Evolutionary conservation across 2,797 vertebrate species (phyloP).

Genomic region (Catharus ustulatus): DNA sequence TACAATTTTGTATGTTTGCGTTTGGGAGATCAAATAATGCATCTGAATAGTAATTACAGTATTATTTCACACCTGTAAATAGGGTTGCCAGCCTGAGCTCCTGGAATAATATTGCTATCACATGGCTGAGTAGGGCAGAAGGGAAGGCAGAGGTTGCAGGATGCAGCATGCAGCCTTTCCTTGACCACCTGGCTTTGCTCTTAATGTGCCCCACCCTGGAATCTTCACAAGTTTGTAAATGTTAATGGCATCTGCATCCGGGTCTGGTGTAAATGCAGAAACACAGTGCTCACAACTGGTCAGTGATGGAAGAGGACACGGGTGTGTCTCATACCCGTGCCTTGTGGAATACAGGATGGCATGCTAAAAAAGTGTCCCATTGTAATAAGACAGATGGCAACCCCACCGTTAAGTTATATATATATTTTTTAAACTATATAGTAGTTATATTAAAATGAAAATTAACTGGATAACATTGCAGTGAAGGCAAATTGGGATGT

Average conservation of each 20-base stretch:
- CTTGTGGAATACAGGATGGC: conserved; percentile 53
- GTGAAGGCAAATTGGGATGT: conserved; percentile 81
- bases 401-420: conserved; percentile 78
- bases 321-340: conserved; percentile 65
- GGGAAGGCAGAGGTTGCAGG: conserved; percentile 2
- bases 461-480: conserved; percentile 80
- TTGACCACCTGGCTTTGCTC: conserved; percentile 16
- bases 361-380: conserved; percentile 13
- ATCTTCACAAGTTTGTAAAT: conserved; percentile 32
- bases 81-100: conserved; percentile 78
- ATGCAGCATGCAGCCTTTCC: conserved; percentile 44
- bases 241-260: background rate
- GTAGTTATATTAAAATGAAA: conserved; percentile 62
- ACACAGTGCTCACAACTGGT: conserved; percentile 49
- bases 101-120: conserved; percentile 41
- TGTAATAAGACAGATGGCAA: conserved; percentile 58
- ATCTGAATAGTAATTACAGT: conserved; percentile 82
- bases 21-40: conserved; percentile 78
- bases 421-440: conserved; percentile 10
- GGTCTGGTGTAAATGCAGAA: conserved; percentile 31
- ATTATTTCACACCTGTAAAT: conserved; percentile 85
- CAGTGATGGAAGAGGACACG: conserved; percentile 49
- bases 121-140: conserved; percentile 54
- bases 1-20: conserved; percentile 74
- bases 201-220: conserved; percentile 58